A percentile compares a stretch with the other conserved stretches of the same genome.
Conservation (phyloP, 1,140 invertebrate genomes). For the Berghia stephanieae region DNA sequence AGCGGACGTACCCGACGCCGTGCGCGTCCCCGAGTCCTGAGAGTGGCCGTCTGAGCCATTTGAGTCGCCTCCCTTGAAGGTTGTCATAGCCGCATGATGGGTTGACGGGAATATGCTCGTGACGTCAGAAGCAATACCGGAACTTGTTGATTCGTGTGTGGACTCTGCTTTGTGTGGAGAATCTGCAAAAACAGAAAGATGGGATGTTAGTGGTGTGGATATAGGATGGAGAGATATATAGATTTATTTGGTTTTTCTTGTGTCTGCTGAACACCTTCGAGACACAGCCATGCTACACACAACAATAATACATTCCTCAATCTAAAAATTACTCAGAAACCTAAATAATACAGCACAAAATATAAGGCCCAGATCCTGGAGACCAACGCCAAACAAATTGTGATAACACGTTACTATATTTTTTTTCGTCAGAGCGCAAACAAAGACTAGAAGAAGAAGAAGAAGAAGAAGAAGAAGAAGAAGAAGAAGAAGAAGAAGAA, state of each 20-base stretch:
- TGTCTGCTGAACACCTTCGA: no score
- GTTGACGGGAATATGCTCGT: constrained; percentile 49
- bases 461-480: neutral
- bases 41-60: constrained; percentile 26
- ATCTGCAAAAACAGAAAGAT: constrained; percentile 46
- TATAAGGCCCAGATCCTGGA: no score
- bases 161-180: constrained; percentile 51
- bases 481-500: neutral
- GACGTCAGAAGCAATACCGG: constrained; percentile 63
- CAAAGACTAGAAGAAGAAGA: neutral
- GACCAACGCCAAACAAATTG: no score
- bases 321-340: no score
- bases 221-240: no score
- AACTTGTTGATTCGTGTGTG: constrained; percentile 62
- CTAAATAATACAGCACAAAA: no score
- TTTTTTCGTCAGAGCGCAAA: no score
- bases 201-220: no score
- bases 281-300: no score
- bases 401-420: no score
- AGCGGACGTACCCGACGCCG: constrained; percentile 4
- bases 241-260: no score
- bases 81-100: constrained; percentile 45
- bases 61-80: constrained; percentile 50
- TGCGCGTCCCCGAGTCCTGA: constrained; percentile 28
- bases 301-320: no score